Base-by-base conservation (phyloP, 2,888 invertebrate species). In the Cabera pusaria region DNA sequence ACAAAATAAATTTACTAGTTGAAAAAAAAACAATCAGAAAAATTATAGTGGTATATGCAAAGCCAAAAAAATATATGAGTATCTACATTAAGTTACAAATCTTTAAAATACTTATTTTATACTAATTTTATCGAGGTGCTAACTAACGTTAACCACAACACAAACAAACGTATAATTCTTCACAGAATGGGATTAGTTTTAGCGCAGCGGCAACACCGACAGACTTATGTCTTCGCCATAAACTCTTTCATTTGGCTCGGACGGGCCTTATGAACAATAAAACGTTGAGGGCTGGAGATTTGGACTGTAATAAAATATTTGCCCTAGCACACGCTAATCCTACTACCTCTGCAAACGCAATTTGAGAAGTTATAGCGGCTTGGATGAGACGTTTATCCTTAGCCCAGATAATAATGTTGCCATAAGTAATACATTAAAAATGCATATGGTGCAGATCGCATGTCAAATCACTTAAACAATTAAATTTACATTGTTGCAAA, bases 261-360 rank as follows among this genome's bases (percentile, higher is more conserved):
- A 85, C 87, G 86, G 84, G 86, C 75, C 88, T 88, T 88, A 88
- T 88, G 88, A 88, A 88, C 88, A 88, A 88, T 88, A 88, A 88
- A 88, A 88, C 79, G 80, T 78, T 77, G 83, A 88, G 88, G 87
- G 86, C 85, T 81, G 80, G 85, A 86, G 85, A 88, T 88, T 87
- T 83, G 82, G 88, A 77, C 85, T 80, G 84, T 88, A 88, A 86
- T 88, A 88, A 88, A 88, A 88, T 88, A 88, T 88, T 88, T 88
- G 86, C 88, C 85, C 84, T 79, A 79, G 81, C 85, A 73, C 80
- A 70, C 77, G 84, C 88, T 87, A 88, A 87, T 86, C 88, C 88
- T 59, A 72, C 75, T 82, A 85, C 86, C 84, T 84, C 74, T 80
- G 75, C 76, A 74, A 72, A 75, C 83, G 86, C 84, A 86, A 86